A percentile compares a stretch with the other conserved stretches of the same genome.
These are phyloP conservation scores for Cantharis rustica DNA, from an alignment of 2,888 invertebrate species.

Conservation along the genomic window DNA sequence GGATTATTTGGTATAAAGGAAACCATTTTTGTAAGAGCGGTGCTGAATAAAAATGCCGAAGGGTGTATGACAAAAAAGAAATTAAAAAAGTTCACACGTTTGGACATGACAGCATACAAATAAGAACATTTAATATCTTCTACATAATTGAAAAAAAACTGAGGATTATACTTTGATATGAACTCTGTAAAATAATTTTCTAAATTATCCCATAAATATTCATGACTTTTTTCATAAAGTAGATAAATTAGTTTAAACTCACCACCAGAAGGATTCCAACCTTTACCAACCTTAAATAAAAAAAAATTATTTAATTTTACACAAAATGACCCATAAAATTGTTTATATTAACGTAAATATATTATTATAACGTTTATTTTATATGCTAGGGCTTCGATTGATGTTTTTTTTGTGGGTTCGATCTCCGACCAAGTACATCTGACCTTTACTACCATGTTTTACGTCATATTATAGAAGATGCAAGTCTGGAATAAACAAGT, in stretches of 20 bases:
- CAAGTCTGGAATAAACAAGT: too few relatives aligned
- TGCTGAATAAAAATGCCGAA: neutral
- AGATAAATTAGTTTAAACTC: neutral
- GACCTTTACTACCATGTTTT: too few relatives aligned
- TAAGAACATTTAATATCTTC: constrained; percentile 8
- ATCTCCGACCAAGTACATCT: too few relatives aligned
- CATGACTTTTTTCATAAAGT: neutral
- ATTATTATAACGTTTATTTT: too few relatives aligned
- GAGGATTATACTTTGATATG: constrained; percentile 5
- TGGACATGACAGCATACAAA: constrained; percentile 12
- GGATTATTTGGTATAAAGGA: neutral
- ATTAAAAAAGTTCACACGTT: constrained; percentile 1
- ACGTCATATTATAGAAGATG: too few relatives aligned
- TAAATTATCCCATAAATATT: neutral
- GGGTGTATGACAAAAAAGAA: constrained; percentile 8
- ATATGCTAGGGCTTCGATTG: too few relatives aligned
- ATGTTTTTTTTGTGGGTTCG: too few relatives aligned
- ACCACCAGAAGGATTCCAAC: neutral
- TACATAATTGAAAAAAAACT: constrained; percentile 10
- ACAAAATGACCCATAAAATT: neutral
- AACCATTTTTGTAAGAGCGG: neutral
- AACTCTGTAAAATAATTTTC: neutral
- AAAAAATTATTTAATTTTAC: neutral
- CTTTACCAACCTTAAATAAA: neutral
- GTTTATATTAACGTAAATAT: too few relatives aligned